A percentile compares a stretch with the other conserved stretches of the same genome.
phyloP scores from a whole-genome alignment of 2,113 vertebrate species.

The Talpa occidentalis region DNA sequence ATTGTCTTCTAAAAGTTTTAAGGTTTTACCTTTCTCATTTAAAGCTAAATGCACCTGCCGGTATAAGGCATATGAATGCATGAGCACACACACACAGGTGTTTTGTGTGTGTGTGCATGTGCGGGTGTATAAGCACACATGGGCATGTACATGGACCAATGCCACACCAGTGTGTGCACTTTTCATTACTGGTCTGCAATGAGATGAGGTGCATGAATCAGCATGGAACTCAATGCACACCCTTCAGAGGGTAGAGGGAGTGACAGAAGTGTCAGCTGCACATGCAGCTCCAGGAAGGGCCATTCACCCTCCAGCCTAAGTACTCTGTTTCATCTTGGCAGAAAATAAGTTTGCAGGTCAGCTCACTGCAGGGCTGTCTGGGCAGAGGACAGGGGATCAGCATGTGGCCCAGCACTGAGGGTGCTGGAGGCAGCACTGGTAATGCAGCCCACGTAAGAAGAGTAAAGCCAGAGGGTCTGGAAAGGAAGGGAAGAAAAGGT shows the following conservation, averaged over 20 bases:
- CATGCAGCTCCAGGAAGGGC: neutral
- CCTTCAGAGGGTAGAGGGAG: neutral
- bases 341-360: neutral
- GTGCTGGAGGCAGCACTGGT: neutral
- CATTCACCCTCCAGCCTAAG: neutral
- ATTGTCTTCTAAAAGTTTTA: neutral
- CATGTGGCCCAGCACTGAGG: accelerated
- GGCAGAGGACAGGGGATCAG: neutral
- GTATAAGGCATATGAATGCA: neutral
- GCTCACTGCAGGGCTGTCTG: neutral
- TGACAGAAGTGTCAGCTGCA: neutral
- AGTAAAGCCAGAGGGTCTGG: neutral
- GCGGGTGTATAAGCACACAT: no score
- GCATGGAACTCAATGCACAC: neutral
- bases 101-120: neutral
- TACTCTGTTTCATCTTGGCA: neutral
- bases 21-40: neutral
- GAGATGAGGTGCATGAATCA: neutral
- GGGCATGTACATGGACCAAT: no score
- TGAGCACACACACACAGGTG: no score
- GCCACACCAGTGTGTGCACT: neutral
- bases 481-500: neutral
- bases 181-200: neutral
- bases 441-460: neutral
- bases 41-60: neutral